Evolutionary conservation across 2,113 vertebrate genomes (phyloP), one percentile per base, ranked within the genome.

Genomic region (Pao palembangensis): DNA sequence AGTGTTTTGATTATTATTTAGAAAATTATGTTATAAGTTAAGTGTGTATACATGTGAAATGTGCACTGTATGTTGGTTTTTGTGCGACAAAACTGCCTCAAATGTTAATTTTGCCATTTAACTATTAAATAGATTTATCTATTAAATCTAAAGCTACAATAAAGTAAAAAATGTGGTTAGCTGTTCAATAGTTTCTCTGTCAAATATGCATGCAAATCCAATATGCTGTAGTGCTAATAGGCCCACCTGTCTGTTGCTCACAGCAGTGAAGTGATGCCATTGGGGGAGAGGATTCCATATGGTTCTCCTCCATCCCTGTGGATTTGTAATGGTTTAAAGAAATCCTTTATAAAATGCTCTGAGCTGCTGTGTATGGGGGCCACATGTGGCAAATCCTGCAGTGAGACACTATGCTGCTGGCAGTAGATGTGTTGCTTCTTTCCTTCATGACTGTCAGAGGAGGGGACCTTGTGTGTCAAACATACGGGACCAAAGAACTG

Each of bases 401-500:
- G 21, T 61, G 47, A 64, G 25, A 14, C 66, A 66, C 50, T 43
- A 90, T 90, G 87, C 62, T 84, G 80, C 58, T 81, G 57, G 63
- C 83, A 61, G 71, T 67, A 60, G 51, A 63, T 28, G 43, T 88
- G 48, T 46, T 89, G 8, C 53, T 90, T 47, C 28, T 85, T 51
- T 75, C 62, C 41, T 51, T 80, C 19, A 48, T 83, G 58, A 70
- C 62, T 71, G 60, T 78, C 61, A 80, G 58, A 73, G 78, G 77
- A 73, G 76, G 48, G 51, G 59, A 71, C 16, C 70, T 63, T 43
- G 20, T 77, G 34, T 92, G 90, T 79, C 79, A 68, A 73, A 73
- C 81, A 38, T 91, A 90, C 55, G 86, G 85, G 16, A 78, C 82
- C 49, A 79, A 88, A 86, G 84, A 90, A 54, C 61, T 82, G 17